Conservation (phyloP, 2,113 vertebrate genomes). For the Hippocampus comes region DNA sequence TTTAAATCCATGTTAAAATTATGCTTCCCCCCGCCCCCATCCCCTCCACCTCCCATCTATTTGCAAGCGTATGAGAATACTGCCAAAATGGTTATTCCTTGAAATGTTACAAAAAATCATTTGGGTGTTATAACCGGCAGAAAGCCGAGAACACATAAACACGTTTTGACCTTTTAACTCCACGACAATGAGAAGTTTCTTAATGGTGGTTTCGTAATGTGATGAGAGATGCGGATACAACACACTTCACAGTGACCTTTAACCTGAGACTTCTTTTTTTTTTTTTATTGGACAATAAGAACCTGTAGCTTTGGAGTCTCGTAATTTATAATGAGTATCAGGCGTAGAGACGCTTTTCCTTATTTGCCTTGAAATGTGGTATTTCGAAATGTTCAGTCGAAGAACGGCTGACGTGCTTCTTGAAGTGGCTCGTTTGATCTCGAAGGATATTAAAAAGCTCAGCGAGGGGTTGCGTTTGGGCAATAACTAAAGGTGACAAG, state of each 20-base stretch:
- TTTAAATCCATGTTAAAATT: too few species aligned
- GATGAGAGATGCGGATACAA: too few species aligned
- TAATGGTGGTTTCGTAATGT: background rate
- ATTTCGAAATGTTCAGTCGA: slow-evolving; percentile 8
- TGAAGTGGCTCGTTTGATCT: slow-evolving; percentile 32
- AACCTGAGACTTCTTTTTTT: background rate
- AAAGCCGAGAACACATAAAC: background rate
- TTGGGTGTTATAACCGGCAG: background rate
- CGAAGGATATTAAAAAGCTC: slow-evolving; percentile 41
- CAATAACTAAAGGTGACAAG: slow-evolving; percentile 49
- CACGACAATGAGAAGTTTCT: too few species aligned
- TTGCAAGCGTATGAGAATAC: too few species aligned
- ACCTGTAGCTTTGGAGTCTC: background rate
- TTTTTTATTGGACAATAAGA: background rate
- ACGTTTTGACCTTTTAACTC: too few species aligned
- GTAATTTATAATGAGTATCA: background rate
- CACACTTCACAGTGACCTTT: background rate
- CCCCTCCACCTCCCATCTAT: too few species aligned
- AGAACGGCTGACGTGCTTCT: background rate
- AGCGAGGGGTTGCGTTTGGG: slow-evolving; percentile 42
- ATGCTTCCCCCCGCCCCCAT: too few species aligned
- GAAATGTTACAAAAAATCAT: background rate
- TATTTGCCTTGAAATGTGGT: slow-evolving; percentile 2
- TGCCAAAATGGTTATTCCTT: too few species aligned
- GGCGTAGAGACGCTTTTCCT: background rate